phyloP scores from a whole-genome alignment of 2,888 invertebrate species.

The Prenolepis imparis region DNA sequence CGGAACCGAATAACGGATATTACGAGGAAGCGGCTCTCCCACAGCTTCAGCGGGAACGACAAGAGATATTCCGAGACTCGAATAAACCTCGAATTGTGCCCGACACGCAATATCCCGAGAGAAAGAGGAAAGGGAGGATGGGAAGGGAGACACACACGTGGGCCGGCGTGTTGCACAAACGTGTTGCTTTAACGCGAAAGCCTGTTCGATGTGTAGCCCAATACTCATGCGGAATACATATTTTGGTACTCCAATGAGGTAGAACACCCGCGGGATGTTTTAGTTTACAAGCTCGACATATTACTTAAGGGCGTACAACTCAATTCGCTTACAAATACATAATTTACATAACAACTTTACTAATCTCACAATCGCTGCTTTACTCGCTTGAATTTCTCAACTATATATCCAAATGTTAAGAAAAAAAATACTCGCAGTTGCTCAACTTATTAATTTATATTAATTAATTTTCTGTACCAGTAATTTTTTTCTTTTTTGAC shows the following conservation, averaged over 20 bases:
- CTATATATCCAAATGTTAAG: neutral
- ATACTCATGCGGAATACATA: neutral
- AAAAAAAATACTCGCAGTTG: neutral
- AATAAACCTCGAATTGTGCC: slow-evolving; percentile 50
- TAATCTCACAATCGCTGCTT: slow-evolving; percentile 2
- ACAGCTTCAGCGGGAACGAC: neutral
- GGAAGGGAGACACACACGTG: slow-evolving; percentile 46
- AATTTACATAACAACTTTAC: slow-evolving; percentile 28
- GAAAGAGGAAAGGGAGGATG: slow-evolving; percentile 47
- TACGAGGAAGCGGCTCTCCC: slow-evolving; percentile 5
- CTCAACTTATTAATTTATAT: neutral
- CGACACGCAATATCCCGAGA: slow-evolving; percentile 47
- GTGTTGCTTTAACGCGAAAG: slow-evolving; percentile 31
- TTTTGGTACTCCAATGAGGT: neutral
- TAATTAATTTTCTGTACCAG: neutral
- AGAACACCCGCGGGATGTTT: slow-evolving; percentile 33
- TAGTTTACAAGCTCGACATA: slow-evolving; percentile 35
- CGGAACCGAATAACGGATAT: slow-evolving; percentile 55
- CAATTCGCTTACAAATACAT: slow-evolving; percentile 20
- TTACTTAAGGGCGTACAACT: slow-evolving; percentile 38
- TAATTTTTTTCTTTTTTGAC: neutral
- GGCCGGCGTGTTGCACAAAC: slow-evolving; percentile 20
- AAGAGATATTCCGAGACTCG: slow-evolving; percentile 40
- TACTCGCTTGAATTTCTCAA: neutral
- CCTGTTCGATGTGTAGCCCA: slow-evolving; percentile 16